A percentile compares a stretch with the other conserved stretches of the same genome.
Evolutionary conservation across 2,888 invertebrate species (phyloP).

Genomic region (Drosophila nigritarsus): DNA sequence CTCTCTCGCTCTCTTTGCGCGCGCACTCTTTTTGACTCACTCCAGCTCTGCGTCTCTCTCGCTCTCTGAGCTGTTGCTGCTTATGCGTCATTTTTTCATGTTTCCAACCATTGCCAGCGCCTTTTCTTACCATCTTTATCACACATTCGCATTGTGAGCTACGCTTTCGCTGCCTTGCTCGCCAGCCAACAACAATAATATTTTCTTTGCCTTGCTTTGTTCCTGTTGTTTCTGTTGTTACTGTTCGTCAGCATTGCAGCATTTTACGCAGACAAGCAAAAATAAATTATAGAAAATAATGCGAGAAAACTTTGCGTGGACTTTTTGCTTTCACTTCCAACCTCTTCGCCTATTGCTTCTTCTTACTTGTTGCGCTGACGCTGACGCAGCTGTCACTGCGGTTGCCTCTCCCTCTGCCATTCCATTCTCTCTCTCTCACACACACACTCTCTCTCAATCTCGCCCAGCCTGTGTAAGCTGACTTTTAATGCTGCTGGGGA

Average conservation of each 20-base stretch:
- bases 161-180: slow-evolving; percentile 25
- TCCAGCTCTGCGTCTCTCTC: slow-evolving; percentile 3
- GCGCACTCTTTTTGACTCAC: background rate
- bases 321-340: slow-evolving; percentile 43
- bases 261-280: slow-evolving; percentile 70
- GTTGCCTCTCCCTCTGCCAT: slow-evolving; percentile 23
- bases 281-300: slow-evolving; percentile 3
- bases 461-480: slow-evolving; percentile 10
- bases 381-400: slow-evolving; percentile 60
- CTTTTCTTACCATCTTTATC: slow-evolving; percentile 71
- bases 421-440: background rate
- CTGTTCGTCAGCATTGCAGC: slow-evolving; percentile 75
- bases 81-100: slow-evolving; percentile 76
- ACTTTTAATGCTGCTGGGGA: slow-evolving; percentile 22
- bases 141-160: slow-evolving; percentile 39
- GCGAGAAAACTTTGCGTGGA: slow-evolving; percentile 17
- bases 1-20: slow-evolving; percentile 23
- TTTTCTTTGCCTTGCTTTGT: slow-evolving; percentile 25
- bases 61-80: slow-evolving; percentile 34
- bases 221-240: slow-evolving; percentile 37
- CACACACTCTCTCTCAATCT: background rate
- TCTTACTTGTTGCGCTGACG: slow-evolving; percentile 75
- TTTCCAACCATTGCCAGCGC: slow-evolving; percentile 40
- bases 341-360: slow-evolving; percentile 54
- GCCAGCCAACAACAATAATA: slow-evolving; percentile 40